Percentiles rank a stretch among this genome's conserved stretches.
Conservation (phyloP, 2,888 invertebrate genomes). For the Gerris lacustris region DNA sequence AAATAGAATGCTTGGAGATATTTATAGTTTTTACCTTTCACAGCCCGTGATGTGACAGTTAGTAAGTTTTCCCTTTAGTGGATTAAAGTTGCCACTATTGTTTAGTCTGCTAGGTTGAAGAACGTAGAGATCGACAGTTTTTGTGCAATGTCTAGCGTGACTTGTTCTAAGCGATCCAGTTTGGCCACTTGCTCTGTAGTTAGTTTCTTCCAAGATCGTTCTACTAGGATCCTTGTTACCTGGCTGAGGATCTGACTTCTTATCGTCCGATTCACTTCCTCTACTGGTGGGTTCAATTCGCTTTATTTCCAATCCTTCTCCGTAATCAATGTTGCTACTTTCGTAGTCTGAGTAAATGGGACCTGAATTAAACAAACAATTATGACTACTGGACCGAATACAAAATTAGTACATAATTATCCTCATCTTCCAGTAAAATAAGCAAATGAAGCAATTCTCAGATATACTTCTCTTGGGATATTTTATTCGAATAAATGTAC, state of each 20-base stretch:
- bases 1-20: no score
- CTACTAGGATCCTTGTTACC: constrained; percentile 33
- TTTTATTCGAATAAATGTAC: no score
- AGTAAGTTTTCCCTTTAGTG: constrained; percentile 74
- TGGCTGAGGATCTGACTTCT: constrained; percentile 23
- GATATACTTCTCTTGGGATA: no score
- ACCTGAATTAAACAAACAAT: constrained; percentile 29
- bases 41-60: constrained; percentile 80
- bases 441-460: no score
- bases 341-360: constrained; percentile 34
- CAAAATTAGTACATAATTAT: neutral
- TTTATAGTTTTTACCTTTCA: constrained; percentile 52
- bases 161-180: constrained; percentile 27
- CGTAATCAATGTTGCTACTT: constrained; percentile 27
- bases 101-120: constrained; percentile 69
- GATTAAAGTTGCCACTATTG: constrained; percentile 64
- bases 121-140: constrained; percentile 74
- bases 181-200: neutral
- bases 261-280: constrained; percentile 6
- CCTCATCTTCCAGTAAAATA: no score
- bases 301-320: constrained; percentile 14
- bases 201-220: constrained; percentile 42
- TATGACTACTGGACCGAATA: constrained; percentile 19
- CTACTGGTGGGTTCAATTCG: constrained; percentile 11
- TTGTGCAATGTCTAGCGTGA: constrained; percentile 60